Evolutionary conservation across 2,797 vertebrate species (phyloP), one percentile per base, ranked within the genome.

Genomic region (Heteromormyrus szaboi): DNA sequence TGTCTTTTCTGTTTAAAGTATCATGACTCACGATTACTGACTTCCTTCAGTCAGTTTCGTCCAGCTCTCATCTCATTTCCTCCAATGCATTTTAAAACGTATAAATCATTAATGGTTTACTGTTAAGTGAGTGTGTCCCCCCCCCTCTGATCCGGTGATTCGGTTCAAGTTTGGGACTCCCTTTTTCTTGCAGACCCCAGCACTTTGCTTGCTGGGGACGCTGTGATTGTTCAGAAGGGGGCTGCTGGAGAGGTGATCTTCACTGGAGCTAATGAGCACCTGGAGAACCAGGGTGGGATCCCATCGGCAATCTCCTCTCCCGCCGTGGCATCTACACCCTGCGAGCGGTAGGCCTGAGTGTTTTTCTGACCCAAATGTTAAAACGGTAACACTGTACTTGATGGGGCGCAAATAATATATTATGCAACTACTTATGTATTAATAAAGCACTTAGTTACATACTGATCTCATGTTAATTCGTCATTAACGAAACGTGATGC

Each of bases 141-240:
- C 22, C 5, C 12, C 17, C 1, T 4, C 14, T 56, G 29, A 37
- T 56, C 54, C 17, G 14, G 51, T 46, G 53, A 9, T 56, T n/a
- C 29, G 22, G 1, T 85, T 56, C 41, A 44, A 22, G 46, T 51
- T 51, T 51, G 56, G 4, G 12, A 17, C 25, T 88, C 9, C 5
- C 11, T 17, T 88, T 48, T 17, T 88, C 48, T 0, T 90, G 46
- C 89, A 94, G 95, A 91, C 54, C 92, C 93, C n/a, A 93, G 92
- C 3, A 93, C 92, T 0, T 76, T 96, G 89, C 91, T 95, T 89
- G 93, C 96, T 56, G 95, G 94, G 88, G 95, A 95, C 92, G 94
- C 93, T 90, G 90, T 91, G 79, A 94, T 93, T 90, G 93, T 95
- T 51, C 94, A 91, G 85, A 93, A 94, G 2, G 95, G 95, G 19